phyloP scores from a whole-genome alignment of 1,140 invertebrate species.

The Caerostris darwini region DNA sequence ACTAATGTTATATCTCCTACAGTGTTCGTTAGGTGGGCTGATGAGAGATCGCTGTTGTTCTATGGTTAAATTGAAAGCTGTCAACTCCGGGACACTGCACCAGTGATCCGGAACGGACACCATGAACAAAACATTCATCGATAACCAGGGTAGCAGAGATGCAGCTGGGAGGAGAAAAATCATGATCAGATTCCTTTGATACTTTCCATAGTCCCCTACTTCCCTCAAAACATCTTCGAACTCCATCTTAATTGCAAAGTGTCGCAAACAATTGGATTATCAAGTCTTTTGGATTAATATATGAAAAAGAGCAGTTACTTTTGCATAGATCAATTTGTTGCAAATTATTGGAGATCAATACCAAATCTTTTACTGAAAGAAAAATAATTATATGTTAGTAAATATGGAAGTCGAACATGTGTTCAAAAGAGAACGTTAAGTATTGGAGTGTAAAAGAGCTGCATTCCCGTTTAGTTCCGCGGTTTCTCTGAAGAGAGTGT shows the following conservation, averaged over 20 bases:
- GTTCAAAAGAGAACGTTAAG: too few species aligned
- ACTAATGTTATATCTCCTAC: conserved; percentile 79
- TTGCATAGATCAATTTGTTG: too few species aligned
- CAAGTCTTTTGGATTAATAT: too few species aligned
- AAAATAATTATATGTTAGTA: conserved; percentile 1
- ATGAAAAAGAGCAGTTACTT: too few species aligned
- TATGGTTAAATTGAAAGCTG: conserved; percentile 82
- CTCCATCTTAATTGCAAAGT: conserved; percentile 81
- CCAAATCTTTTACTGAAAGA: neutral
- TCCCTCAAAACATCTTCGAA: conserved; percentile 85
- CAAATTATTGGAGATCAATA: too few species aligned
- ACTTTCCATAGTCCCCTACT: conserved; percentile 85
- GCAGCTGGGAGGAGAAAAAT: conserved; percentile 77
- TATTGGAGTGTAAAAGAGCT: neutral
- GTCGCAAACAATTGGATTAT: too few species aligned
- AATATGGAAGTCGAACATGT: neutral
- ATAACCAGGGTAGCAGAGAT: conserved; percentile 76
- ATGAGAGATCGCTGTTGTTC: conserved; percentile 79
- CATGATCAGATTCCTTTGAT: conserved; percentile 82
- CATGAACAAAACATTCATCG: conserved; percentile 83
- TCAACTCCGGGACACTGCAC: conserved; percentile 83
- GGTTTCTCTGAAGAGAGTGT: neutral
- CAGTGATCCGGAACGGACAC: conserved; percentile 84
- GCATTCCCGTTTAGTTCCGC: neutral
- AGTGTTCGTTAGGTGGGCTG: conserved; percentile 68